Percentiles rank a stretch among this genome's conserved stretches.
These are phyloP conservation scores for Lomographa bimaculata DNA, from an alignment of 2,888 invertebrate genomes.

Conservation along the genomic window DNA sequence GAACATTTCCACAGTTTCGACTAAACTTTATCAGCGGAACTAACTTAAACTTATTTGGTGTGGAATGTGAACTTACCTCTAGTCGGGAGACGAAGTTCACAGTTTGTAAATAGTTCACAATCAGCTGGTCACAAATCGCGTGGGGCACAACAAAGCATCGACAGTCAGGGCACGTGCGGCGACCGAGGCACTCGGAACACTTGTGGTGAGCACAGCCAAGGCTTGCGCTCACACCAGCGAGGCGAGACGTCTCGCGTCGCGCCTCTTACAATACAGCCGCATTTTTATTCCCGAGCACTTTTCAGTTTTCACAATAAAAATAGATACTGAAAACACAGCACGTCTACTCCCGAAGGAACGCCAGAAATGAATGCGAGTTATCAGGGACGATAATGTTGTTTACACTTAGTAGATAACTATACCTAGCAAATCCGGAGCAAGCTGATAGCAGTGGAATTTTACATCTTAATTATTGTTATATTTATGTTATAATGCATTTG, in stretches of 20 bases:
- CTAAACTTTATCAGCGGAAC: constrained; percentile 1
- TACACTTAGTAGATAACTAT: constrained; percentile 40
- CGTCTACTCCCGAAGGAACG: constrained; percentile 52
- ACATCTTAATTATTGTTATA: constrained; percentile 38
- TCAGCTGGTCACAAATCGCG: constrained; percentile 45
- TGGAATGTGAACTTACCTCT: constrained; percentile 22
- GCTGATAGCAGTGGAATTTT: constrained; percentile 59
- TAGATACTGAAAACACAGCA: constrained; percentile 32
- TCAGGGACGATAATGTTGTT: constrained; percentile 42
- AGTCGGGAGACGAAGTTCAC: constrained; percentile 24
- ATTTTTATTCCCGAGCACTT: constrained; percentile 55
- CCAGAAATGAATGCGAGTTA: constrained; percentile 52
- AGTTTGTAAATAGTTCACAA: constrained; percentile 36
- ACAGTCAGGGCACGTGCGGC: constrained; percentile 42
- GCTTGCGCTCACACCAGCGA: constrained; percentile 40
- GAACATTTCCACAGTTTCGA: constrained; percentile 11
- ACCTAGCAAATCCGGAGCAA: constrained; percentile 35
- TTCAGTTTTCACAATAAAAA: constrained; percentile 26
- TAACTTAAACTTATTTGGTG: too few species aligned
- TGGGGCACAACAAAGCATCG: constrained; percentile 36
- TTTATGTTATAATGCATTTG: constrained; percentile 9
- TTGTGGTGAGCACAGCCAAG: constrained; percentile 44
- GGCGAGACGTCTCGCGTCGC: constrained; percentile 63
- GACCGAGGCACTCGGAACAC: constrained; percentile 46
- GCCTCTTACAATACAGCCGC: constrained; percentile 65